Evolutionary conservation across 1,140 invertebrate species (phyloP).

Genomic region (Mya arenaria): DNA sequence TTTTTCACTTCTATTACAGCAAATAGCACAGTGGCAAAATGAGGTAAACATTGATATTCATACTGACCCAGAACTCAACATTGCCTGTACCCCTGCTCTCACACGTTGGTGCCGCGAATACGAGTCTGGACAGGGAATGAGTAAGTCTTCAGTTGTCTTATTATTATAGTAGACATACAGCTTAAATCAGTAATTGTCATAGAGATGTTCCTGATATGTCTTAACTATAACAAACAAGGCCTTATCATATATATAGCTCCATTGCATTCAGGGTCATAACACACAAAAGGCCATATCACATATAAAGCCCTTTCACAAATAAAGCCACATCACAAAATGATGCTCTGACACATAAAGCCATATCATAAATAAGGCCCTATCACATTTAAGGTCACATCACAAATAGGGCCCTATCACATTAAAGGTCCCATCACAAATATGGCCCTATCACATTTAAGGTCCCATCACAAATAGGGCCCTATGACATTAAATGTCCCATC

Average conservation of each 20-base stretch:
- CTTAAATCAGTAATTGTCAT: neutral
- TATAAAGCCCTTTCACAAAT: neutral
- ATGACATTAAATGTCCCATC: too few species aligned
- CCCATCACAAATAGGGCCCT: too few species aligned
- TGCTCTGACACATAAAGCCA: neutral
- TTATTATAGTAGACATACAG: neutral
- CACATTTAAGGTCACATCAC: too few species aligned
- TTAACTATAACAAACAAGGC: neutral
- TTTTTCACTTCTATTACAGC: too few species aligned
- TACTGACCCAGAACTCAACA: slow-evolving; percentile 83
- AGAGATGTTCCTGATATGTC: neutral
- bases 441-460: too few species aligned
- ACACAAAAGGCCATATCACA: neutral
- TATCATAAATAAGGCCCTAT: too few species aligned
- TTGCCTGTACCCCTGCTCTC: slow-evolving; percentile 84
- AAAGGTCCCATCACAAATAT: too few species aligned
- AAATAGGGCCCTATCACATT: too few species aligned
- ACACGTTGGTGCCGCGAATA: slow-evolving; percentile 92
- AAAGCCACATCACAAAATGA: neutral
- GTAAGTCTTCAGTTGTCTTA: slow-evolving; percentile 71
- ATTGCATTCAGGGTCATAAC: neutral
- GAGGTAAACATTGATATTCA: slow-evolving; percentile 84
- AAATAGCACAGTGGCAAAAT: slow-evolving; percentile 87
- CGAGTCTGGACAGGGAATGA: slow-evolving; percentile 89
- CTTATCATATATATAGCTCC: neutral